Base-by-base conservation (phyloP, 2,888 invertebrate species). In the Odontomyia ornata region DNA sequence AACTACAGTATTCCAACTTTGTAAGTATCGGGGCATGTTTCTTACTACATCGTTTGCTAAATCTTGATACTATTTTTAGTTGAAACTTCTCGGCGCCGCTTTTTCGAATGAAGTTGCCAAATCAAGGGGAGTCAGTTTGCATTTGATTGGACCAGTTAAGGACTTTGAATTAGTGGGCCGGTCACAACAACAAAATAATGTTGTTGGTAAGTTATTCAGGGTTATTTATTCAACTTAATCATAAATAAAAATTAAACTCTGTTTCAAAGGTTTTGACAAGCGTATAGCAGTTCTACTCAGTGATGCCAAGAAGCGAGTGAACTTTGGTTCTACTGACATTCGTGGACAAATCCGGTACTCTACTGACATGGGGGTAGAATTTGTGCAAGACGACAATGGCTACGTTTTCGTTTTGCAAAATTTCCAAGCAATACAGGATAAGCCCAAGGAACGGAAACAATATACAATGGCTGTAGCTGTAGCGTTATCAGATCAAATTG, bases 351-450 rank as follows among this genome's bases (percentile, higher is more conserved):
- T 94, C 0, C 85, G 87, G 21, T 88, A 89, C 79, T 83, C 87
- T 21, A 81, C 83, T 18, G 92, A 93, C 82, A 88, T 90, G 81
- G 95, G 95, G 85, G 88, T 91, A 46, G 90, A 91, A 78, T 91
- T 92, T 80, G 89, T 91, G 11, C 87, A 91, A 77, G 86, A 83
- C 11, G 84, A 83, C 71, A 83, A 85, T 3, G 87, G 87, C 2
- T 86, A 85, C 84, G 83, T 85, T 43, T 87, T 86, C 77, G 80
- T 83, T n/a, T 82, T 84, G 1, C 83, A 85, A 72, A 83, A 84
- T 79, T 86, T 84, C 75, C 82, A 84, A 1, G 81, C 82, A 56
- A 62, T 84, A 1, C 83, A 83, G 23, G 75, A 81, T 13, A 67
- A 52, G 0, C 80, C 81, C 0, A 80, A 81, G 13, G 84, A 86